Evolutionary conservation across 1,140 invertebrate genomes (phyloP), one percentile per base, ranked within the genome.

Genomic region (Batillaria attramentaria): DNA sequence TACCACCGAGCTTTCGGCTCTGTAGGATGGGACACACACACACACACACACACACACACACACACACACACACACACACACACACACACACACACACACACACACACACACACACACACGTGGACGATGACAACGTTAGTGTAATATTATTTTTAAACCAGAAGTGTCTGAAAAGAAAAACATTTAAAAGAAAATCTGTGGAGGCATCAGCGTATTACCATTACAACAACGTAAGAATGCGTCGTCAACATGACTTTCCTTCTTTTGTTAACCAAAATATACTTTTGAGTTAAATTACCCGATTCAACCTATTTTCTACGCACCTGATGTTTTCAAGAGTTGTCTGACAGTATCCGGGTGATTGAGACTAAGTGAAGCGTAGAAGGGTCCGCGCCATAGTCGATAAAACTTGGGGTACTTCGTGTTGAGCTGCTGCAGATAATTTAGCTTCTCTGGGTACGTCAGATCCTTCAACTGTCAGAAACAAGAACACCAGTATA

Each of bases 1-100:
- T 87, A 87, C 13, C 46, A 75, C 31, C 66, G 81, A 10, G 87
- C 83, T 75, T 89, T 89, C 0, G 86, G 87, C 39, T 85, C 88
- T 87, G 72, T 10, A 18, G 28, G 37, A 37, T 76, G n/a, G n/a
- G n/a, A n/a, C n/a, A n/a, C n/a, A n/a, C n/a, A n/a, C 39, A 1
- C 31, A 35, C 24, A 57, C 5, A 62, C 0, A 35, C 8, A 4
- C 6, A 28, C n/a, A 37, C 16, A 62, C 28, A n/a, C 42, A n/a
- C 42, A 37, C 35, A 73, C 20, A 31, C n/a, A 6, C 33, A 20
- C 24, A 66, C 16, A 16, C 3, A 4, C 43, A 2, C 31, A 10
- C 8, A 20, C 35, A 65, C n/a, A n/a, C n/a, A n/a, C n/a, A n/a
- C n/a, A n/a, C n/a, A n/a, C n/a, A n/a, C n/a, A n/a, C n/a, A n/a